These are phyloP conservation scores for Proisotoma minuta DNA, from an alignment of 2,888 invertebrate species.

Conservation along the genomic window DNA sequence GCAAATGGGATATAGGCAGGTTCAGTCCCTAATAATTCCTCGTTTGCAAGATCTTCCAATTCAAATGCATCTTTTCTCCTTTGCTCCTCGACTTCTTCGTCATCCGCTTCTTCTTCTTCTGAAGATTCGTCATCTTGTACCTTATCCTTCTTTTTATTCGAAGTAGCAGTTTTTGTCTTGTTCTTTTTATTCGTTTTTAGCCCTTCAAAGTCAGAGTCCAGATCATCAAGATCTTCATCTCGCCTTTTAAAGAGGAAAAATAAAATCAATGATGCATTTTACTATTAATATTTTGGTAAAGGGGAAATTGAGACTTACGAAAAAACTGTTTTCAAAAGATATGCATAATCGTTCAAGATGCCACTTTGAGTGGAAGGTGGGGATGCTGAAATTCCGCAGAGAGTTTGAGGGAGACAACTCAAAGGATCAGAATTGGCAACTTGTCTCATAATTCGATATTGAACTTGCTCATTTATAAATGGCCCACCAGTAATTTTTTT, in stretches of 20 bases:
- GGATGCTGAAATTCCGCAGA: slow-evolving; percentile 62
- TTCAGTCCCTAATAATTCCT: slow-evolving; percentile 35
- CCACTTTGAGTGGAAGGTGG: slow-evolving; percentile 48
- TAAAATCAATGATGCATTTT: background rate
- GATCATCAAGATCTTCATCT: background rate
- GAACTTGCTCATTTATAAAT: slow-evolving; percentile 12
- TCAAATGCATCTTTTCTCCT: slow-evolving; percentile 15
- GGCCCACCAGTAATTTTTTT: background rate
- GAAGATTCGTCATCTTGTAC: background rate
- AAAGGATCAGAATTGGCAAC: slow-evolving; percentile 39
- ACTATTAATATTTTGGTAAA: background rate
- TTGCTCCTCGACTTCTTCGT: background rate
- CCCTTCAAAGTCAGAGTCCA: background rate
- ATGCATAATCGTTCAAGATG: slow-evolving; percentile 41
- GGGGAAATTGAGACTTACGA: slow-evolving; percentile 25
- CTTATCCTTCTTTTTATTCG: background rate
- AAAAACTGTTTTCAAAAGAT: slow-evolving; percentile 40
- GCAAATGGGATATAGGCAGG: slow-evolving; percentile 30
- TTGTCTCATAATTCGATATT: slow-evolving; percentile 37
- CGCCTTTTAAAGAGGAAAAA: background rate
- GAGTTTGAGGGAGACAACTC: slow-evolving; percentile 60
- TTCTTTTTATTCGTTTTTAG: background rate
- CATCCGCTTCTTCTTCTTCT: background rate
- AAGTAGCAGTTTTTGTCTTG: background rate
- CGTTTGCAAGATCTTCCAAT: slow-evolving; percentile 28